Conservation (phyloP, 2,888 invertebrate genomes). For the Epiperipatus broadwayi region DNA sequence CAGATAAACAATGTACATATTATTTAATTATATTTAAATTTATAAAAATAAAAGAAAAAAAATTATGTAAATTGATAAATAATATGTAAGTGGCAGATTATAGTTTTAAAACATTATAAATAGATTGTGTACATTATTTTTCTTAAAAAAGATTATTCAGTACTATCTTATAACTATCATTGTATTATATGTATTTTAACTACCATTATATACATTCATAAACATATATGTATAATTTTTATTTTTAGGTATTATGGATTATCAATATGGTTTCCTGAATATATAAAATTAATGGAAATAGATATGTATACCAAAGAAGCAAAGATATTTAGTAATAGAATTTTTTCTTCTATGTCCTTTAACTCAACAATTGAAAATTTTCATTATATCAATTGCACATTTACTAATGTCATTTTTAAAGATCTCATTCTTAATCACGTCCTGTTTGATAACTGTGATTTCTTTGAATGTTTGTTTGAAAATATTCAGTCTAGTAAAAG, state of each 20-base stretch:
- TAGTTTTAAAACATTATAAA: too few species aligned
- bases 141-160: too few species aligned
- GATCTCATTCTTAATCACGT: conserved; percentile 51
- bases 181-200: too few species aligned
- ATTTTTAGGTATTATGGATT: conserved; percentile 35
- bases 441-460: conserved; percentile 46
- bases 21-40: too few species aligned
- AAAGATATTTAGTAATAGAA: conserved; percentile 22
- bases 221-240: conserved; percentile 6
- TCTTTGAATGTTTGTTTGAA: conserved; percentile 45
- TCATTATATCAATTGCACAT: conserved; percentile 39
- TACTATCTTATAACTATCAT: too few species aligned
- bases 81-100: too few species aligned
- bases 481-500: conserved; percentile 51
- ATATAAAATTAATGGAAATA: conserved; percentile 32
- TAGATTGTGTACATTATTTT: too few species aligned
- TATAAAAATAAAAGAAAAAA: too few species aligned
- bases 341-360: conserved; percentile 29
- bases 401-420: conserved; percentile 43
- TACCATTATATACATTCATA: too few species aligned
- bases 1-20: too few species aligned
- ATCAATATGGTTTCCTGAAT: conserved; percentile 39
- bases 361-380: conserved; percentile 44
- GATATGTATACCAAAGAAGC: conserved; percentile 23
- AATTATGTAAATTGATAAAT: too few species aligned